Percentiles rank a stretch among this genome's conserved stretches.
These are phyloP conservation scores for Ptychochromis oligacanthus DNA, from an alignment of 2,113 vertebrate genomes.

Conservation along the genomic window DNA sequence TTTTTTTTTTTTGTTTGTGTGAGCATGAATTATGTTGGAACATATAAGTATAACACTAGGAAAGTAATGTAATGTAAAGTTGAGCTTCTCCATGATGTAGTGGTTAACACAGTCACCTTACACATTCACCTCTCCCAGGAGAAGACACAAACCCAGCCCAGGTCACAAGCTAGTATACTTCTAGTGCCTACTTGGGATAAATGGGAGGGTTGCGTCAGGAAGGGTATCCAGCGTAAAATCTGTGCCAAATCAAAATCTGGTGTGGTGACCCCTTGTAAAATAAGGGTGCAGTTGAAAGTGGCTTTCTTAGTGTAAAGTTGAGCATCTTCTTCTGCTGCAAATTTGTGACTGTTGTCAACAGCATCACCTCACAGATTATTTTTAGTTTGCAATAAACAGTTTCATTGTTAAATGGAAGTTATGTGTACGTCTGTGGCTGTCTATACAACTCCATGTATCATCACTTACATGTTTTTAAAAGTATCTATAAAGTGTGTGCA, in stretches of 20 bases:
- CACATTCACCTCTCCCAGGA: too few relatives aligned
- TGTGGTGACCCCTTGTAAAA: background rate
- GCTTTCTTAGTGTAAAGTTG: background rate
- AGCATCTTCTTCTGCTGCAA: background rate
- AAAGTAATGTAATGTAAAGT: too few relatives aligned
- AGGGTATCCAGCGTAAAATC: background rate
- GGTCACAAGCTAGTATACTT: too few relatives aligned
- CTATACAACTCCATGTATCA: background rate
- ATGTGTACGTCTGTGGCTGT: background rate
- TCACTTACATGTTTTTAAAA: background rate
- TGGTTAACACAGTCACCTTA: too few relatives aligned
- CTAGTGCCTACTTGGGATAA: too few relatives aligned
- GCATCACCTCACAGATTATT: background rate
- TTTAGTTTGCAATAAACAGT: conserved; percentile 1
- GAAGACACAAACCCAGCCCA: too few relatives aligned
- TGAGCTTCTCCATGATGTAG: too few relatives aligned
- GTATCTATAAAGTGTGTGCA: background rate
- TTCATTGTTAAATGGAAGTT: background rate
- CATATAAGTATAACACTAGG: too few relatives aligned
- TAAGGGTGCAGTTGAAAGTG: background rate
- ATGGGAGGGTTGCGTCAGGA: conserved; percentile 1
- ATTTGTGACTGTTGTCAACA: background rate
- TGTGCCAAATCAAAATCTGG: background rate
- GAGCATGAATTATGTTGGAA: too few relatives aligned
- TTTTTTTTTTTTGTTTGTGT: too few relatives aligned